These are phyloP conservation scores for Mamestra brassicae DNA, from an alignment of 2,888 invertebrate genomes.

Conservation along the genomic window DNA sequence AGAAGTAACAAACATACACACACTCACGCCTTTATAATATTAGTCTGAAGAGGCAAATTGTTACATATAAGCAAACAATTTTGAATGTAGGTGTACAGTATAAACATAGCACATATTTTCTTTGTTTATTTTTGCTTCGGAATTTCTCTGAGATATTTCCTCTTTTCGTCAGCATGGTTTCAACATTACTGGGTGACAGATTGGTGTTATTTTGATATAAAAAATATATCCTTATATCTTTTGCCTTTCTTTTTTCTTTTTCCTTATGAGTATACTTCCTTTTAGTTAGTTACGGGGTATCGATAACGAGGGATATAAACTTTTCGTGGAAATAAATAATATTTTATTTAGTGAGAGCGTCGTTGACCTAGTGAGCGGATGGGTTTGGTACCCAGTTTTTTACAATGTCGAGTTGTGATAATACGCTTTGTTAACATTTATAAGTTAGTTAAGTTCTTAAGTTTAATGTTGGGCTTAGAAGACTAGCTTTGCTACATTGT, in stretches of 20 bases:
- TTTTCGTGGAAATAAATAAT: constrained; percentile 26
- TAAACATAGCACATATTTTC: not conserved
- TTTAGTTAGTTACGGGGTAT: constrained; percentile 27
- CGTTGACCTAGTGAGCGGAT: not conserved
- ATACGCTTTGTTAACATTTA: no score
- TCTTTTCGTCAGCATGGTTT: constrained; percentile 11
- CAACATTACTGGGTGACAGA: constrained; percentile 36
- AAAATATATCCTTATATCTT: constrained; percentile 39
- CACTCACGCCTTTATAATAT: no score
- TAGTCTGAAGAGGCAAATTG: no score
- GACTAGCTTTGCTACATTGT: no score
- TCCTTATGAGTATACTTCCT: constrained; percentile 24
- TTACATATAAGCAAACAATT: not conserved
- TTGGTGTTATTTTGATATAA: constrained; percentile 46
- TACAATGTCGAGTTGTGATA: no score
- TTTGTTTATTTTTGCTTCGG: constrained; percentile 21
- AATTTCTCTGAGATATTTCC: constrained; percentile 32
- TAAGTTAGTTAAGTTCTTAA: no score
- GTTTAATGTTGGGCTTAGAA: no score
- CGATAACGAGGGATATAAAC: constrained; percentile 37
- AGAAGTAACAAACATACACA: no score
- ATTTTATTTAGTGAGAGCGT: not conserved
- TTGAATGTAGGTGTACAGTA: not conserved
- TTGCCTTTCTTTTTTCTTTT: constrained; percentile 23
- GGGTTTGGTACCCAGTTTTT: no score